Base-by-base conservation (phyloP, 2,797 vertebrate genomes). In the Acrossocheilus wenchowensis region DNA sequence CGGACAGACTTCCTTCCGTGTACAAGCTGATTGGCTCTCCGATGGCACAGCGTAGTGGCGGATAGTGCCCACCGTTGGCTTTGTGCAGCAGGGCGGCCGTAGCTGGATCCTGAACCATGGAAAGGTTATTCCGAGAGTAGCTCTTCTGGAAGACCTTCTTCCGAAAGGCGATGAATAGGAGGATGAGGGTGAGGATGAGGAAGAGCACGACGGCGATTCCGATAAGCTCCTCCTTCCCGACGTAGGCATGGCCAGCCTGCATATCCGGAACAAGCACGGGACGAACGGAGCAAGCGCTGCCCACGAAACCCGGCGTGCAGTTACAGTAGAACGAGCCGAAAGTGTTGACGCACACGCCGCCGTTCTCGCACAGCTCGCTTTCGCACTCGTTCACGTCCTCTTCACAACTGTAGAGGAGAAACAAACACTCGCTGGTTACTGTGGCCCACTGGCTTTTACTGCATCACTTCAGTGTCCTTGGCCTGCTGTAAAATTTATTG, bases 131-230 rank as follows among this genome's bases (percentile, higher is more conserved):
- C 82, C 98, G 95, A 0, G 98, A 97, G 89, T 99, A 99, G 91
- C 96, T 97, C 92, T 99, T 99, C 87, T 96, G 95, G 94, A 99
- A 99, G 48, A 99, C 97, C 86, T 97, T 98, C 91, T 98, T 99
- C 60, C 98, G 96, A 87, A 99, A 97, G 45, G 97, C 95, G 1
- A 98, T 94, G 88, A 99, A 99, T 69, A 99, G 95, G 78, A 99
- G 41, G 0, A 99, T 94, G 64, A 99, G 94, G 57, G 95, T 78
- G 84, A 98, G 94, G 90, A 99, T 98, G 91, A 99, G 94, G 34
- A 98, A 96, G 8, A 99, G 96, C 30, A 99, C 98, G 9, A 96
- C 96, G 0, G 97, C 96, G 26, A 99, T 97, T 84, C 98, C 98
- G 5, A 99, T 98, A 73, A 99, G 93, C 92, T 99, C 98, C 93